Conservation (phyloP, 2,113 vertebrate species). For the Choloepus hoffmanni region DNA sequence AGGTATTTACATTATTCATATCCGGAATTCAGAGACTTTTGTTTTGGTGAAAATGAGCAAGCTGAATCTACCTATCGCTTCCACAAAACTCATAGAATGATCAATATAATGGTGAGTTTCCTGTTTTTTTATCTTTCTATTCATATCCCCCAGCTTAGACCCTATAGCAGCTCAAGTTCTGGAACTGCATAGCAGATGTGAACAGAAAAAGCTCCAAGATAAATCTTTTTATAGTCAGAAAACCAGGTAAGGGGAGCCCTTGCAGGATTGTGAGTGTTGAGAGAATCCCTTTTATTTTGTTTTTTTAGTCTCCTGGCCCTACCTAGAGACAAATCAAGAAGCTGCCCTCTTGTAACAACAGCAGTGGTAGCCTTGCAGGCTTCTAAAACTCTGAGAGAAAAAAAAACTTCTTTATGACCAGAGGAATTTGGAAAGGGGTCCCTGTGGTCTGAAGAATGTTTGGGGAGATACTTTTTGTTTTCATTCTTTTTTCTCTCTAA, state of each 20-base stretch:
- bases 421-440: not conserved
- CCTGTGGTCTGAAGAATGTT: not conserved
- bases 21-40: not conserved
- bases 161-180: not conserved
- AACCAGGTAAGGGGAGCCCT: not conserved
- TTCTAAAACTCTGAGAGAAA: not conserved
- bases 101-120: not conserved
- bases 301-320: not conserved
- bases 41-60: not conserved
- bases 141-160: not conserved
- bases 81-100: not conserved
- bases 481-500: constrained; percentile 3
- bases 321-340: not conserved
- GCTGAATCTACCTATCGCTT: not conserved
- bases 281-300: not conserved
- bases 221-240: not conserved
- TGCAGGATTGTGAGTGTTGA: not conserved
- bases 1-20: not conserved
- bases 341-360: not conserved
- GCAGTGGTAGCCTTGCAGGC: not conserved
- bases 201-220: not conserved
- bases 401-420: not conserved
- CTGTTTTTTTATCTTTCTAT: not conserved
- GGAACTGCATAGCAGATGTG: not conserved
- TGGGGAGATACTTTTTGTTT: not conserved